A percentile compares a stretch with the other conserved stretches of the same genome.
Conservation (phyloP, 2,888 invertebrate genomes). For the Dione vanillae region DNA sequence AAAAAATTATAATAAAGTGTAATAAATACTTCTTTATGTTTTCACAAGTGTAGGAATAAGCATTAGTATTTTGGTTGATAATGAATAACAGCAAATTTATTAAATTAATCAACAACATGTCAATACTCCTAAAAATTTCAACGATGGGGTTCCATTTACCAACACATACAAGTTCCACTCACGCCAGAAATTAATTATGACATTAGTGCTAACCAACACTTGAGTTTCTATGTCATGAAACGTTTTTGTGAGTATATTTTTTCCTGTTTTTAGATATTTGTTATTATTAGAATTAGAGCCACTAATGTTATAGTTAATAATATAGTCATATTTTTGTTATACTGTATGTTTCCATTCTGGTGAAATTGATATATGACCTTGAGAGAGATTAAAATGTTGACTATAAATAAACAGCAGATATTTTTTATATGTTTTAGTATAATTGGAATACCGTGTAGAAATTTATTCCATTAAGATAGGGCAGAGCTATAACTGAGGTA, state of each 20-base stretch:
- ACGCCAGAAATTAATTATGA: slow-evolving; percentile 46
- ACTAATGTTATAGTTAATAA: too few relatives aligned
- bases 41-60: neutral
- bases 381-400: neutral
- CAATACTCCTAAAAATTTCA: slow-evolving; percentile 5
- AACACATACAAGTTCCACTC: slow-evolving; percentile 41
- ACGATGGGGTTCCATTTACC: slow-evolving; percentile 37
- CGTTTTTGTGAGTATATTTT: slow-evolving; percentile 12
- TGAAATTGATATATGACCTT: neutral
- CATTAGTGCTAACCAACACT: slow-evolving; percentile 43
- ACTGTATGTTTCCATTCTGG: neutral
- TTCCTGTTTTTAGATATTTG: neutral
- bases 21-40: neutral
- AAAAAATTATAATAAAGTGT: too few relatives aligned
- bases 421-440: neutral
- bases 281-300: neutral
- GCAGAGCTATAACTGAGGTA: slow-evolving; percentile 26
- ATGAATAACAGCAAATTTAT: neutral
- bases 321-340: too few relatives aligned
- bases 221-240: slow-evolving; percentile 41
- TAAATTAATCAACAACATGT: neutral
- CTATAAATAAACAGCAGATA: neutral
- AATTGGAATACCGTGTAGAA: slow-evolving; percentile 24
- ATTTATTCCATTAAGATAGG: slow-evolving; percentile 21
- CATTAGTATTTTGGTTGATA: too few relatives aligned